Evolutionary conservation across 2,113 vertebrate genomes (phyloP).

Genomic region (Ornithorhynchus anatinus): DNA sequence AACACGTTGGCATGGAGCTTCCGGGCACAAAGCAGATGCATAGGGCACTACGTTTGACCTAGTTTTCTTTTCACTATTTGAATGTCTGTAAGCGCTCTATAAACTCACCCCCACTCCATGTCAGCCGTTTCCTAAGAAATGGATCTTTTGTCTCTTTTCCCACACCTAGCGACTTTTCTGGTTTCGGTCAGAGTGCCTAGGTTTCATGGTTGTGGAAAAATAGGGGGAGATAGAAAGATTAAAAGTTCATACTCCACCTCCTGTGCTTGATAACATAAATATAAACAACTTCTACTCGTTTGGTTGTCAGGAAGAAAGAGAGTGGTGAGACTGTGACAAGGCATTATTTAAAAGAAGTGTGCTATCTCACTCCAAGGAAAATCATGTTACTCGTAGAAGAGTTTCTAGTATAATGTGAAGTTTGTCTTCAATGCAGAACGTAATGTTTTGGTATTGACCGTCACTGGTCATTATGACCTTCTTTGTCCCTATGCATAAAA

Average conservation of each 20-base stretch:
- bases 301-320: slow-evolving; percentile 2
- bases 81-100: not conserved
- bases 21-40: too few species aligned
- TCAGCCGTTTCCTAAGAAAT: slow-evolving; percentile 18
- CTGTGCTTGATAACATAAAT: not conserved
- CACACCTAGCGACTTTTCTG: not conserved
- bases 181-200: slow-evolving; percentile 24
- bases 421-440: not conserved
- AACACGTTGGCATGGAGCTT: too few species aligned
- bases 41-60: too few species aligned
- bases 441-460: not conserved
- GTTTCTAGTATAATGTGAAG: not conserved
- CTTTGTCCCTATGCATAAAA: not conserved
- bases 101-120: slow-evolving; percentile 9
- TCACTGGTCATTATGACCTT: not conserved
- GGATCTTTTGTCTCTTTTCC: slow-evolving; percentile 21
- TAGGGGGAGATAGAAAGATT: slow-evolving; percentile 33
- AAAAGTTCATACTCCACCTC: slow-evolving; percentile 3
- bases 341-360: not conserved
- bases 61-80: not conserved
- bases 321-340: not conserved
- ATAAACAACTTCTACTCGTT: slow-evolving; percentile 45
- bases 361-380: not conserved
- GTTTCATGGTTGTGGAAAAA: slow-evolving; percentile 44
- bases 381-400: not conserved